phyloP scores from a whole-genome alignment of 2,113 vertebrate species.

The Oncorhynchus tshawytscha region DNA sequence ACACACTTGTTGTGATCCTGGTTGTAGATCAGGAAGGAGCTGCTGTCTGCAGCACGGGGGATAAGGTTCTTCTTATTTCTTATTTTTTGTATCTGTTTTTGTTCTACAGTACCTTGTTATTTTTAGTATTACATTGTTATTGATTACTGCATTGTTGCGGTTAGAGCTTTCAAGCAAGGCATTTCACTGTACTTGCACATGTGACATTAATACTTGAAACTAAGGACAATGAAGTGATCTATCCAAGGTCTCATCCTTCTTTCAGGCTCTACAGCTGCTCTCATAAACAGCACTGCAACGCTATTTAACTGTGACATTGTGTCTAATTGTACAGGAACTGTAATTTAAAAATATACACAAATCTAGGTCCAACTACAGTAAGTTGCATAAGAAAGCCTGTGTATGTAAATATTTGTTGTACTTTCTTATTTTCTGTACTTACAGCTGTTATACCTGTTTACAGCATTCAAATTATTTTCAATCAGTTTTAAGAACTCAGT shows the following conservation, averaged over 20 bases:
- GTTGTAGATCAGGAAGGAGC: slow-evolving; percentile 88
- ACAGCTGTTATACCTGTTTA: too few relatives aligned
- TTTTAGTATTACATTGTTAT: too few relatives aligned
- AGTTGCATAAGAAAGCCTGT: not conserved
- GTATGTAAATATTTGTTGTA: too few relatives aligned
- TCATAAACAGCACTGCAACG: not conserved
- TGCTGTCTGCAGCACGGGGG: slow-evolving; percentile 72
- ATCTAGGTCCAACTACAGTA: not conserved
- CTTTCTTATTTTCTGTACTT: too few relatives aligned
- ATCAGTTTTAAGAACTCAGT: too few relatives aligned
- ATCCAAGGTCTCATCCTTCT: not conserved
- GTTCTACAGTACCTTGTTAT: not conserved
- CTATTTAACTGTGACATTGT: too few relatives aligned
- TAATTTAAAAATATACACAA: not conserved
- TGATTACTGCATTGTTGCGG: too few relatives aligned
- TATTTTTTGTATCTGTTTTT: not conserved
- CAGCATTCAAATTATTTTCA: too few relatives aligned
- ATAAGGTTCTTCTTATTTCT: not conserved
- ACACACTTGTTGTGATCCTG: slow-evolving; percentile 87
- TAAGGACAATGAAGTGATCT: not conserved
- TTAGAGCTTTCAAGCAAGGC: too few relatives aligned
- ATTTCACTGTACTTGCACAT: too few relatives aligned
- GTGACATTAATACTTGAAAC: too few relatives aligned
- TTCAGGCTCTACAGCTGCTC: not conserved
- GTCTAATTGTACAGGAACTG: not conserved